Base-by-base conservation (phyloP, 2,797 vertebrate genomes). In the Malacoctenus gilli region DNA sequence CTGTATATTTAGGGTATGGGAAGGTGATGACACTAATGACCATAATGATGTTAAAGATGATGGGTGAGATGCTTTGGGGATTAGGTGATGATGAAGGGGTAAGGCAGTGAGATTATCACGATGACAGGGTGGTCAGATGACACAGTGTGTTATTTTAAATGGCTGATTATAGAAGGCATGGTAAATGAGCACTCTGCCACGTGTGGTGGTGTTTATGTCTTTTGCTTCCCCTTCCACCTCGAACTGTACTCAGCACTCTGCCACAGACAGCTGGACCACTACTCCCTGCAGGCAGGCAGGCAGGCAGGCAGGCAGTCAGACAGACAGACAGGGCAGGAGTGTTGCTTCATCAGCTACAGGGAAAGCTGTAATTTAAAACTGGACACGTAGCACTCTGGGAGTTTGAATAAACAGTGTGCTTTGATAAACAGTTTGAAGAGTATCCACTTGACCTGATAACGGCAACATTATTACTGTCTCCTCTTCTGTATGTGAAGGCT, bases 11-110 rank as follows among this genome's bases (percentile, higher is more conserved):
- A 57, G 67, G 59, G 54, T 55, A 40, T 59, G 42, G 46, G 62
- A 76, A 52, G 47, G 53, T 75, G 72, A 76, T 82, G 77, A 82
- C 82, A 59, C 51, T 82, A 80, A 87, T 84, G 79, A 80, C 64
- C 31, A 35, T 58, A 62, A 30, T 48, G 55, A 51, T 71, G 53
- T 41, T 31, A 36, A 78, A 76, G 67, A 83, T 82, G 76, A 80
- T 66, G 48, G 77, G 65, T 75, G 58, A 64, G 64, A 64, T 52
- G 58, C 54, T 79, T 77, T 51, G 30, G 22, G 42, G 67, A 80
- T 80, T 80, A 73, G 60, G 39, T 63, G 72, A 83, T 83, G 67
- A 84, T 86, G 52, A 74, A 60, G 20, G 68, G 75, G 67, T 70
- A 58, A 60, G 22, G 41, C 31, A 54, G 56, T 31, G 40, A 46